Evolutionary conservation across 2,888 invertebrate species (phyloP), one percentile per base, ranked within the genome.

Genomic region (Drosophila algonquin): DNA sequence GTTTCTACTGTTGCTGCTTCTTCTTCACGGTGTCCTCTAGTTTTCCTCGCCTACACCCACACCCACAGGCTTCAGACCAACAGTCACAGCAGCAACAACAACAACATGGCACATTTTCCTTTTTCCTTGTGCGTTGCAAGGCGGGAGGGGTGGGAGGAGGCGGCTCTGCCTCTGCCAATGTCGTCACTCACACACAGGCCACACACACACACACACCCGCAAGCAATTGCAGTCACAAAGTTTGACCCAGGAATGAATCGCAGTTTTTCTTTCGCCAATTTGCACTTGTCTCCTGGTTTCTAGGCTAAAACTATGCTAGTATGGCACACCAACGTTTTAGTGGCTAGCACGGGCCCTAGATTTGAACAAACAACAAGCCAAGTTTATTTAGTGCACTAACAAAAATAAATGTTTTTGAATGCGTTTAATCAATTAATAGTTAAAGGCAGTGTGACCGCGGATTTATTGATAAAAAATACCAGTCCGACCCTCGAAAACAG

Each of bases 181-280:
- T 84, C 83, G 83, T 87, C 81, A 80, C 65, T 73, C 68, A 69
- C 59, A 59, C 68, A 68, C 68, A 18, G 55, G 47, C n/a, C 64
- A 64, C 52, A 47, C 80, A 52, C 21, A 52, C 21, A 46, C 71
- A 63, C 50, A 47, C 51, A 55, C 71, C 67, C 56, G 54, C 69
- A 56, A 62, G 63, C 50, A 62, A 67, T 63, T 62, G 68, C 65
- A 76, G 73, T 71, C 62, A 65, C 77, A 16, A 67, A 35, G 16
- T 45, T 16, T 44, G 63, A 79, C 81, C 75, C 80, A 79, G 83
- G 83, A 77, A 79, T 77, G 69, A 79, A 75, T 77, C 63, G 77
- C 68, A 80, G 75, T 85, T 81, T 75, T 40, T 82, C 57, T 57
- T 54, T 21, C 46, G 35, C 32, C 52, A 32, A 57, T 58, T 58